These are phyloP conservation scores for Danionella dracula DNA, from an alignment of 2,797 vertebrate genomes.

Conservation along the genomic window DNA sequence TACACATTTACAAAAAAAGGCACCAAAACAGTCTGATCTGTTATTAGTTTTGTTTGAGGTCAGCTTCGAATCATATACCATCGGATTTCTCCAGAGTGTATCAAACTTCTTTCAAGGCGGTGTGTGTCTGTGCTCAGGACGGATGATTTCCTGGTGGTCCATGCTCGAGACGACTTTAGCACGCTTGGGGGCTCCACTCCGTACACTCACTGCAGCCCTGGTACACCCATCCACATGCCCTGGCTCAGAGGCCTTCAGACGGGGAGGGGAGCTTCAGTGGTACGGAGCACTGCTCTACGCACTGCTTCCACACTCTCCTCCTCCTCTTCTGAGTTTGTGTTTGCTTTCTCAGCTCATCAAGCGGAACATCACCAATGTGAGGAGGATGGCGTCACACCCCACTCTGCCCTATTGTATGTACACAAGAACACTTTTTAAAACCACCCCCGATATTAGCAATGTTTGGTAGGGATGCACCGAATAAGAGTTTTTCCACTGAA, in stretches of 20 bases:
- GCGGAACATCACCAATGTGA: conserved; percentile 91
- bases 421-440: conserved; percentile 7
- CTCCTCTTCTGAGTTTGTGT: conserved; percentile 30
- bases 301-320: no score
- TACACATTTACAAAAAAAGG: no score
- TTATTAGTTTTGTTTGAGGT: no score
- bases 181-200: conserved; percentile 87
- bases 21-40: no score
- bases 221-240: conserved; percentile 96
- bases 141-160: conserved; percentile 93
- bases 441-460: no score
- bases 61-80: no score
- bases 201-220: conserved; percentile 90
- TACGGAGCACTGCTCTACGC: conserved; percentile 48
- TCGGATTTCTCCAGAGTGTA: no score
- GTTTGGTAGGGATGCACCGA: no score
- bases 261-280: conserved; percentile 91
- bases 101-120: no score
- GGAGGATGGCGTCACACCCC: conserved; percentile 98
- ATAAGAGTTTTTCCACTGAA: no score
- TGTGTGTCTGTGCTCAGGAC: conserved; percentile 50
- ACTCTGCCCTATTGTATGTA: conserved; percentile 97
- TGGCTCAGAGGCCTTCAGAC: conserved; percentile 94
- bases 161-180: conserved; percentile 82
- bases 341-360: conserved; percentile 84